A percentile compares a stretch with the other conserved stretches of the same genome.
Conservation (phyloP, 1,140 invertebrate species). For the Drosophila setifemur region DNA sequence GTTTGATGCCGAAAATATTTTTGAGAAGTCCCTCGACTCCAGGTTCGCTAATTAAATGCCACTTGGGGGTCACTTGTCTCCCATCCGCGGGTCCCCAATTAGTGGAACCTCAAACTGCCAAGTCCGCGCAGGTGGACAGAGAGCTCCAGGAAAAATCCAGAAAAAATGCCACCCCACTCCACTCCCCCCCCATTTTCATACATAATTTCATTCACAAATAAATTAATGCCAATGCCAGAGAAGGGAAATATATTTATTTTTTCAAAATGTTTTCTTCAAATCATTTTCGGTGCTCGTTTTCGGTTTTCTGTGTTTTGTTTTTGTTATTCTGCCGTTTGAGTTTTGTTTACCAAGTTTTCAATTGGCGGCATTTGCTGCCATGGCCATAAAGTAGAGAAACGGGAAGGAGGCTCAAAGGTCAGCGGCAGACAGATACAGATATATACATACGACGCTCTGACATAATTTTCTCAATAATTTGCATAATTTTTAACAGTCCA, state of each 20-base stretch:
- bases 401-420: slow-evolving; percentile 53
- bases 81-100: slow-evolving; percentile 11
- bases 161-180: neutral
- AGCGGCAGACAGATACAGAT: slow-evolving; percentile 39
- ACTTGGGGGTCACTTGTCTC: neutral
- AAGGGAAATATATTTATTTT: slow-evolving; percentile 35
- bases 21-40: too few species aligned
- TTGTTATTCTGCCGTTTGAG: slow-evolving; percentile 19
- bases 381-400: slow-evolving; percentile 12
- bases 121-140: neutral
- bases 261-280: slow-evolving; percentile 39
- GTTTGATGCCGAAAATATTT: too few species aligned
- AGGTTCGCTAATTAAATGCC: slow-evolving; percentile 14
- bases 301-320: slow-evolving; percentile 21
- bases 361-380: slow-evolving; percentile 70
- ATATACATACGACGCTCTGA: slow-evolving; percentile 46
- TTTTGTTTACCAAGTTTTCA: slow-evolving; percentile 63
- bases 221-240: slow-evolving; percentile 32
- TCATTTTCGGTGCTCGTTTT: too few species aligned
- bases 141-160: too few species aligned
- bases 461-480: slow-evolving; percentile 79
- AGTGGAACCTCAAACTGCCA: neutral
- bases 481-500: slow-evolving; percentile 71
- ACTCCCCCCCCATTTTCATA: slow-evolving; percentile 13
- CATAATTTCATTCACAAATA: slow-evolving; percentile 41